Conservation (phyloP, 2,888 invertebrate genomes). For the Cosmopolites sordidus region DNA sequence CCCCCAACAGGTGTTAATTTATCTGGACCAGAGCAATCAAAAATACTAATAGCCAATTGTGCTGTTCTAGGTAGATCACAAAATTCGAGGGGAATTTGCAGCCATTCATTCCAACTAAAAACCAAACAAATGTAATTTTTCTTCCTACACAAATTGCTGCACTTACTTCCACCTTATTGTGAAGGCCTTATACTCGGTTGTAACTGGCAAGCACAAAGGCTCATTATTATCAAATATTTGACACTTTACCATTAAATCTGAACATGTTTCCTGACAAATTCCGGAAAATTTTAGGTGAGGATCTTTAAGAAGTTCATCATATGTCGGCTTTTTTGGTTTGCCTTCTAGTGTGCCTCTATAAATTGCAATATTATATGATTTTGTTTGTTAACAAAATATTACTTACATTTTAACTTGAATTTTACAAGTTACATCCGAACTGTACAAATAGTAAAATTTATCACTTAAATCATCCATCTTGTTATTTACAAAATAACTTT, state of each 20-base stretch:
- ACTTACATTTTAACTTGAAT: constrained; percentile 91
- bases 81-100: constrained; percentile 83
- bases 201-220: constrained; percentile 79
- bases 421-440: constrained; percentile 82
- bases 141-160: not conserved
- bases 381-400: constrained; percentile 4
- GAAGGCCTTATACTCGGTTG: constrained; percentile 89
- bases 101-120: constrained; percentile 96
- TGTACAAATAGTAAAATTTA: constrained; percentile 83
- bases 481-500: too few relatives aligned
- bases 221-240: constrained; percentile 79
- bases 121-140: not conserved
- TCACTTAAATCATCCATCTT: constrained; percentile 70
- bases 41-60: constrained; percentile 80
- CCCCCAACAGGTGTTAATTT: constrained; percentile 84
- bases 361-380: constrained; percentile 29
- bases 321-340: constrained; percentile 77
- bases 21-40: constrained; percentile 86
- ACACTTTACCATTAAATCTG: constrained; percentile 84
- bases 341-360: constrained; percentile 90
- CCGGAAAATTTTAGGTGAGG: constrained; percentile 90
- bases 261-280: constrained; percentile 75
- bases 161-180: constrained; percentile 84
- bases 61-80: constrained; percentile 88
- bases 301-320: constrained; percentile 80